Percentiles rank a stretch among this genome's conserved stretches.
Evolutionary conservation across 2,888 invertebrate species (phyloP).

Genomic region (Portevinia maculata): DNA sequence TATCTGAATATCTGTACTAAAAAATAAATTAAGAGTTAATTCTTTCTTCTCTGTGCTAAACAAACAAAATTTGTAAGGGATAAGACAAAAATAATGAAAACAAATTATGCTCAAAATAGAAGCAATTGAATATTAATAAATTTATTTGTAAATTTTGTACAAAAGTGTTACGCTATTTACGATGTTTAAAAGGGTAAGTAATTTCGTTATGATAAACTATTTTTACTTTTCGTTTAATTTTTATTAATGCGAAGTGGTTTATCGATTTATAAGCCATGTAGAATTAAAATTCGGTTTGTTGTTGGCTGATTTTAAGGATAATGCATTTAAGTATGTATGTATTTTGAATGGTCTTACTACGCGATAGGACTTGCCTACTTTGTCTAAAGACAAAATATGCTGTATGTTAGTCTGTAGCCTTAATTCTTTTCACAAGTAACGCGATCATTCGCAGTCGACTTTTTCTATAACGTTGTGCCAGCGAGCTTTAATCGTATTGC

Average conservation of each 20-base stretch:
- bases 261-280: neutral
- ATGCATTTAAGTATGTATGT: too few relatives aligned
- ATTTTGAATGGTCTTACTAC: too few relatives aligned
- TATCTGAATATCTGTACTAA: slow-evolving; percentile 26
- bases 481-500: too few relatives aligned
- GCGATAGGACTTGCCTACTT: too few relatives aligned
- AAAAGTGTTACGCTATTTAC: slow-evolving; percentile 58
- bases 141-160: slow-evolving; percentile 63
- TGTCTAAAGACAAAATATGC: too few relatives aligned
- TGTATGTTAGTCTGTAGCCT: too few relatives aligned
- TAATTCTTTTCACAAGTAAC: too few relatives aligned
- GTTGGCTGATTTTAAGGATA: too few relatives aligned
- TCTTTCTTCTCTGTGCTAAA: slow-evolving; percentile 76
- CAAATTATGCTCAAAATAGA: slow-evolving; percentile 56
- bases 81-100: slow-evolving; percentile 67
- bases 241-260: slow-evolving; percentile 1
- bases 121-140: slow-evolving; percentile 44
- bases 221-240: slow-evolving; percentile 26
- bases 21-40: slow-evolving; percentile 69
- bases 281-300: too few relatives aligned
- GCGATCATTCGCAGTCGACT: too few relatives aligned
- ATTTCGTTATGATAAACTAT: slow-evolving; percentile 62
- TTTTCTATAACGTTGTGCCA: too few relatives aligned
- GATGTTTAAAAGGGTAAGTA: slow-evolving; percentile 74
- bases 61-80: slow-evolving; percentile 74